Base-by-base conservation (phyloP, 2,113 vertebrate species). In the Antennarius striatus region DNA sequence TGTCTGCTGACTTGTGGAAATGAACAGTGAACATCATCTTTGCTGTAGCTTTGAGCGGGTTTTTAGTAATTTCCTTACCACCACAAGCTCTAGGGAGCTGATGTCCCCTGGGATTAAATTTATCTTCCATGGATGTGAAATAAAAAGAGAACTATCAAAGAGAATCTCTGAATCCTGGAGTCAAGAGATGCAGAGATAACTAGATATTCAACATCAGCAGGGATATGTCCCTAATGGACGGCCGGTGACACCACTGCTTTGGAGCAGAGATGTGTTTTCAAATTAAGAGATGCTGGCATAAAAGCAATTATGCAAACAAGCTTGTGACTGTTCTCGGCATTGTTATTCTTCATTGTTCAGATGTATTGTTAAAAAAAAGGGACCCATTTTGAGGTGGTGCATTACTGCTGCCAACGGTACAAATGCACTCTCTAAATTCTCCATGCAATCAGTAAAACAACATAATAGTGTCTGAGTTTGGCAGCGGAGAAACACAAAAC, bases 121-220 rank as follows among this genome's bases (percentile, higher is more conserved):
- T 47, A 79, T 79, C 59, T 72, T 81, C 68, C 63, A 64, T 46
- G 58, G 74, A 82, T 74, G 74, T 76, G 75, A 85, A 86, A 78
- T 46, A 75, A 67, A 64, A 76, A 54, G 40, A 28, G 29, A 65
- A 63, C 60, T 74, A 77, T 90, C 81, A 89, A 89, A 91, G 74
- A 75, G 83, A 75, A 85, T 79, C 65, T 84, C 63, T 83, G 75
- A 87, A 74, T 79, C 45, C 22, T 16, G 68, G 49, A 73, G 64
- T 56, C 3, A 22, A 54, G 69, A 77, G 53, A 74, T 1, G 9
- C 15, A 42, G 22, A 69, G 74, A 80, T 71, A 45, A 36, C 43
- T 5, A 39, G 32, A 39, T 14, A 55, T 39, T 32, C 53, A 55
- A 13, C 15, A 55, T 56, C 63, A 78, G 46, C 29, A 71, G 70